A percentile compares a stretch with the other conserved stretches of the same genome.
Evolutionary conservation across 2,113 vertebrate genomes (phyloP).

Genomic region (Pongo pygmaeus): DNA sequence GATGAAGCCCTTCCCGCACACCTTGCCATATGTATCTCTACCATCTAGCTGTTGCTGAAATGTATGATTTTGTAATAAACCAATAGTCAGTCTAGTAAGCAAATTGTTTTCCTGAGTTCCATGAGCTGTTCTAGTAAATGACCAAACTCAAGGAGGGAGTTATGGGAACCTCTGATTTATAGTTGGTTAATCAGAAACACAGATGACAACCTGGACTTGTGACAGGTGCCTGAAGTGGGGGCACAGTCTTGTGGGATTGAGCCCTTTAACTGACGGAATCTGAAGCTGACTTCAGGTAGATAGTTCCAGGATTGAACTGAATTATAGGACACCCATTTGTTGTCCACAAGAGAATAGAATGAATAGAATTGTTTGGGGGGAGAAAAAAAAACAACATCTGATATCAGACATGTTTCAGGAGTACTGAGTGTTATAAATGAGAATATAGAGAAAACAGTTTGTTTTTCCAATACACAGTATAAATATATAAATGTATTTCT

Average conservation of each 20-base stretch:
- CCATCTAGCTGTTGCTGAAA: background rate
- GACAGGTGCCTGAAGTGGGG: background rate
- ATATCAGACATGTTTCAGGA: background rate
- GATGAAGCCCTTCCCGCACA: background rate
- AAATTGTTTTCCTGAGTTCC: background rate
- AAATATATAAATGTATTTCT: conserved; percentile 5
- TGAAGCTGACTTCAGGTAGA: background rate
- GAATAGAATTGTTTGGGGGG: background rate
- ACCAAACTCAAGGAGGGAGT: background rate
- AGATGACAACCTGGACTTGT: background rate
- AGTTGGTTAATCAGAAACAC: background rate
- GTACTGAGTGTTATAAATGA: background rate
- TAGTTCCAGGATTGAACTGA: background rate
- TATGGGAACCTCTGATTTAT: background rate
- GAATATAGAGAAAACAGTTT: background rate
- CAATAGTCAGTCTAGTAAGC: background rate
- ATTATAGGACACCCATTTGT: background rate
- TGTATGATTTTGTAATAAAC: background rate
- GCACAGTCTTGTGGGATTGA: background rate
- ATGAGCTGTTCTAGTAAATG: background rate
- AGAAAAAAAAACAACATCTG: background rate
- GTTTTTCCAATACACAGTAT: background rate
- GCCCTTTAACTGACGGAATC: background rate
- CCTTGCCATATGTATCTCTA: background rate
- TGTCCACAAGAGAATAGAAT: background rate